phyloP scores from a whole-genome alignment of 2,113 vertebrate species.

The Cyprinodon brontotheroides region DNA sequence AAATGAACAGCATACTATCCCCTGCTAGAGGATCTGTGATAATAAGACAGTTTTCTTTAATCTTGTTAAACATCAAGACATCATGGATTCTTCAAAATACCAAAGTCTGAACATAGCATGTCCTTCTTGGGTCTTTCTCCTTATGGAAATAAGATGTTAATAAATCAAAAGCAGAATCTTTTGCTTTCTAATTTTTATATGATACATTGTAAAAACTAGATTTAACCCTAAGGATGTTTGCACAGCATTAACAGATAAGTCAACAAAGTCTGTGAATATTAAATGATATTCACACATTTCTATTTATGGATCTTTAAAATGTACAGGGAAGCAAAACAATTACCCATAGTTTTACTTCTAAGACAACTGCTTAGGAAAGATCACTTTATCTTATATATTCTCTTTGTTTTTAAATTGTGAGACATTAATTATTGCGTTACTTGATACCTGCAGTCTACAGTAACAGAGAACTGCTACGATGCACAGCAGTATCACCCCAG shows the following conservation, averaged over 20 bases:
- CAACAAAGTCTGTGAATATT: neutral
- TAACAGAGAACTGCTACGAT: constrained; percentile 97
- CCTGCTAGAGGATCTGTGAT: neutral
- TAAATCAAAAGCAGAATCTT: neutral
- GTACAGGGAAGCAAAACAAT: too few relatives aligned
- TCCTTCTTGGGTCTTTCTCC: neutral
- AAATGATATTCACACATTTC: neutral
- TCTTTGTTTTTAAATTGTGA: neutral
- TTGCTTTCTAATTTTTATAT: too few relatives aligned
- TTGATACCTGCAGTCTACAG: constrained; percentile 93
- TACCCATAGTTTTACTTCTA: too few relatives aligned
- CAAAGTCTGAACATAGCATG: neutral
- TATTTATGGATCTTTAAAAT: neutral
- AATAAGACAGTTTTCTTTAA: too few relatives aligned
- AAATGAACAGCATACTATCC: neutral
- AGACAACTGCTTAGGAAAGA: neutral
- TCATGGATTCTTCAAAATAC: neutral
- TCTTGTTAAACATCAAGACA: neutral
- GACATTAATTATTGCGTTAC: neutral
- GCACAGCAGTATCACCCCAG: constrained; percentile 93
- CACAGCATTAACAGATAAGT: neutral
- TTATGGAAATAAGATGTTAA: neutral
- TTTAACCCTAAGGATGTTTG: neutral
- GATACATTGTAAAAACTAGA: neutral
- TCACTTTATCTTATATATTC: neutral